A percentile compares a stretch with the other conserved stretches of the same genome.
Evolutionary conservation across 2,888 invertebrate species (phyloP).

Genomic region (Hetaerina titia): DNA sequence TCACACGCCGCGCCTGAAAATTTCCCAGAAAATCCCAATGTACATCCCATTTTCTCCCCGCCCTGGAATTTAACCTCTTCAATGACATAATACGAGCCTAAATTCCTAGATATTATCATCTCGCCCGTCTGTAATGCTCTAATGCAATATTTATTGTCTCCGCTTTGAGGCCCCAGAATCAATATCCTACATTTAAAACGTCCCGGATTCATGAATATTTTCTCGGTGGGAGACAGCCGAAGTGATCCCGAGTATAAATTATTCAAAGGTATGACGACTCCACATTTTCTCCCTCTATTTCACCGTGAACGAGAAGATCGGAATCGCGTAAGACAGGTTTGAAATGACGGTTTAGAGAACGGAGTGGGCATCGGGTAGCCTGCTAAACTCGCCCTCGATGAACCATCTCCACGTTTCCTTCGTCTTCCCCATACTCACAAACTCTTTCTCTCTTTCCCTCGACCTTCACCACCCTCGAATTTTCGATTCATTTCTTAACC

Average conservation of each 20-base stretch:
- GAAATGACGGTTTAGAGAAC: not conserved
- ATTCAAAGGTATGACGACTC: slow-evolving; percentile 30
- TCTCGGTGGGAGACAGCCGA: not conserved
- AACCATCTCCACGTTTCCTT: slow-evolving; percentile 8
- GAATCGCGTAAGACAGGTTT: not conserved
- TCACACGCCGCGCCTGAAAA: slow-evolving; percentile 33
- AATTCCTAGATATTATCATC: not conserved
- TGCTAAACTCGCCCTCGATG: not conserved
- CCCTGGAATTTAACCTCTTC: not conserved
- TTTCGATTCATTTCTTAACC: not conserved
- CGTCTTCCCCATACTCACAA: not conserved
- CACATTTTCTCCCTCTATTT: not conserved
- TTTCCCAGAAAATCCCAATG: slow-evolving; percentile 24
- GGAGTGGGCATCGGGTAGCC: not conserved
- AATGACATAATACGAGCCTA: not conserved
- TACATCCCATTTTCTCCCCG: not conserved
- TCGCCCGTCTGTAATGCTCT: not conserved
- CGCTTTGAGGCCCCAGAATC: not conserved
- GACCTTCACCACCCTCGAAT: not conserved
- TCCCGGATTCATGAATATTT: slow-evolving; percentile 16
- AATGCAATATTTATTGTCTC: not conserved
- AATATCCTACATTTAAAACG: slow-evolving; percentile 27
- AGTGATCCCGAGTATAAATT: not conserved
- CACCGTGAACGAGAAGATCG: not conserved
- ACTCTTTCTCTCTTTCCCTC: not conserved